phyloP scores from a whole-genome alignment of 1,140 invertebrate species.

The Phenacoccus solenopsis region DNA sequence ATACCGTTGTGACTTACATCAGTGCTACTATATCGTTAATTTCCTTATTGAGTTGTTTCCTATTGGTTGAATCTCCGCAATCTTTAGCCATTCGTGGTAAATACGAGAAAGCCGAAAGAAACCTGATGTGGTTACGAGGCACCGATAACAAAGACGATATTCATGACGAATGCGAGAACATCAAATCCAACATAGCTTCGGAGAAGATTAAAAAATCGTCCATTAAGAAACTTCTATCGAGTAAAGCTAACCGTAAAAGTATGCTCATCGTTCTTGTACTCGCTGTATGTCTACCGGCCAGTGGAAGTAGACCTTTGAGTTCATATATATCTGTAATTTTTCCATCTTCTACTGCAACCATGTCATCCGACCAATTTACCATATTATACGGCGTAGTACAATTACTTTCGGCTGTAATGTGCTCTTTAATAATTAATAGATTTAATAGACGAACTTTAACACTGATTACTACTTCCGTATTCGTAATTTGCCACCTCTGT shows the following conservation, averaged over 20 bases:
- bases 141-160: not conserved
- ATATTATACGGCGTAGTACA: too few relatives aligned
- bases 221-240: constrained; percentile 29
- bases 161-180: not conserved
- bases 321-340: not conserved
- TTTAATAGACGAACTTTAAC: too few relatives aligned
- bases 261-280: constrained; percentile 34
- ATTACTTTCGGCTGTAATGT: too few relatives aligned
- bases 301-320: not conserved
- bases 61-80: constrained; percentile 59
- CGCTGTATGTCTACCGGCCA: not conserved
- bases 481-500: too few relatives aligned
- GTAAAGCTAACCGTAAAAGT: constrained; percentile 24
- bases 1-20: not conserved
- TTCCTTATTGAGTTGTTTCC: constrained; percentile 39
- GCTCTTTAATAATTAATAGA: too few relatives aligned
- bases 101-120: constrained; percentile 44
- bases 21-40: not conserved
- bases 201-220: constrained; percentile 30
- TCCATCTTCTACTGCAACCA: too few relatives aligned
- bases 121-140: constrained; percentile 51
- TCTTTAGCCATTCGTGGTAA: constrained; percentile 47
- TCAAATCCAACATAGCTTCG: constrained; percentile 24
- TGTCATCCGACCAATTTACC: too few relatives aligned
- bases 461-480: too few relatives aligned